Evolutionary conservation across 2,113 vertebrate species (phyloP).

Genomic region (Athene noctua): DNA sequence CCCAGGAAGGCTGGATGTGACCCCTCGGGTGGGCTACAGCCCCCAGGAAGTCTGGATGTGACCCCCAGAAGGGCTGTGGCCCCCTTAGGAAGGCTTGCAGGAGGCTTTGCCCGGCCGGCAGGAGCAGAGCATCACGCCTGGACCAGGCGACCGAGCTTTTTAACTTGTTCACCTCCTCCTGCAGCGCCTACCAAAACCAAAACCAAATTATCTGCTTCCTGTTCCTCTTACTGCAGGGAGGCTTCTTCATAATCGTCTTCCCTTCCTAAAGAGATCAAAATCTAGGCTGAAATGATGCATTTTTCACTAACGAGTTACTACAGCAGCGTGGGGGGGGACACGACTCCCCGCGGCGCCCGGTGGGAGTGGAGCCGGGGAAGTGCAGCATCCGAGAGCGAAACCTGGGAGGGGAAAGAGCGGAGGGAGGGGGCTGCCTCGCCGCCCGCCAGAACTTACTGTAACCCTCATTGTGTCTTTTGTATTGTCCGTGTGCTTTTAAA

Average conservation of each 20-base stretch:
- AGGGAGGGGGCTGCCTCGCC: background rate
- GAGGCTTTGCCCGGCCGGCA: fast-evolving
- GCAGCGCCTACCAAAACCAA: slow-evolving; percentile 8
- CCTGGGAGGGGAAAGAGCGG: fast-evolving
- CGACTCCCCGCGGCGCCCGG: fast-evolving
- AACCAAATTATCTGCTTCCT: slow-evolving; percentile 29
- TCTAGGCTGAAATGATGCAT: background rate
- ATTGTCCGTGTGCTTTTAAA: background rate
- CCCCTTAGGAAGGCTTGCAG: background rate
- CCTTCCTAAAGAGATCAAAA: slow-evolving; percentile 17
- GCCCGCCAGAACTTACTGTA: background rate
- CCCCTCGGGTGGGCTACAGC: background rate
- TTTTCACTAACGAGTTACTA: background rate
- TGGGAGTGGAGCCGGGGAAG: background rate
- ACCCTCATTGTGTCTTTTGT: background rate
- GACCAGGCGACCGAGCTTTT: background rate
- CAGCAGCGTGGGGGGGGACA: background rate
- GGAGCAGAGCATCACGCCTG: background rate
- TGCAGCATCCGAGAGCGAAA: background rate
- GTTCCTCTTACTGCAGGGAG: background rate
- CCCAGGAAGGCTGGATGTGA: background rate
- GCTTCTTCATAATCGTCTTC: background rate
- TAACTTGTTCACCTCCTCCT: background rate
- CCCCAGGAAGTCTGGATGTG: too few species aligned
- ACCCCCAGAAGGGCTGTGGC: background rate